Evolutionary conservation across 2,888 invertebrate species (phyloP), one percentile per base, ranked within the genome.

Genomic region (Brachylomia viminalis): DNA sequence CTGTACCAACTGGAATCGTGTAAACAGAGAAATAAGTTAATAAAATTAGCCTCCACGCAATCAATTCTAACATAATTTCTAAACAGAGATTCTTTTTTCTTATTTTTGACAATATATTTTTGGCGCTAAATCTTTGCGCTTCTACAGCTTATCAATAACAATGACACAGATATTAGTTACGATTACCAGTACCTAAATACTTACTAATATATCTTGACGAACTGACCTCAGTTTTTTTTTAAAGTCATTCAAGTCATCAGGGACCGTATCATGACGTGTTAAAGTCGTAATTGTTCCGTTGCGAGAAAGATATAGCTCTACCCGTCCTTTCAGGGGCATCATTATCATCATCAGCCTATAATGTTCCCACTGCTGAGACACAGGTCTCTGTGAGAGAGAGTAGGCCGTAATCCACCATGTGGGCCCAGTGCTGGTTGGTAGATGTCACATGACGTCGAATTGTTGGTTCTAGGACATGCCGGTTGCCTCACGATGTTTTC

Each of bases 81-180:
- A 68, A 52, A 71, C 23, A 61, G 83, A 85, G 77, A 83, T 83
- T 83, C 82, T n/a, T 54, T 67, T n/a, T 47, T 33, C 3, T 20
- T 54, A 23, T 58, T 56, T 69, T 69, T 52, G 23, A 78, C 52
- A 30, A 33, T 47, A 65, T 65, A 30, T 64, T 64, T 68, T 66
- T 58, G 58, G 20, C 62, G 81, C 67, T 8, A 62, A 54, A 58
- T 27, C 8, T 69, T 84, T 70, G 68, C 81, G 56, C 70, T 17
- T 67, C 52, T 84, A 64, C 58, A 7, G 33, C 54, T 64, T 74
- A 81, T 27, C 20, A 52, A 49, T 64, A 82, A 80, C 52, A 80
- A 79, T 78, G 66, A 79, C 72, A 79, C 67, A 80, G 30, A 47
- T 58, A 64, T 65, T 64, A 59, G 64, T 67, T 49, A 61, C 66